Percentiles rank a stretch among this genome's conserved stretches.
Conservation (phyloP, 2,797 vertebrate genomes). For the Lepilemur ruficaudatus region DNA sequence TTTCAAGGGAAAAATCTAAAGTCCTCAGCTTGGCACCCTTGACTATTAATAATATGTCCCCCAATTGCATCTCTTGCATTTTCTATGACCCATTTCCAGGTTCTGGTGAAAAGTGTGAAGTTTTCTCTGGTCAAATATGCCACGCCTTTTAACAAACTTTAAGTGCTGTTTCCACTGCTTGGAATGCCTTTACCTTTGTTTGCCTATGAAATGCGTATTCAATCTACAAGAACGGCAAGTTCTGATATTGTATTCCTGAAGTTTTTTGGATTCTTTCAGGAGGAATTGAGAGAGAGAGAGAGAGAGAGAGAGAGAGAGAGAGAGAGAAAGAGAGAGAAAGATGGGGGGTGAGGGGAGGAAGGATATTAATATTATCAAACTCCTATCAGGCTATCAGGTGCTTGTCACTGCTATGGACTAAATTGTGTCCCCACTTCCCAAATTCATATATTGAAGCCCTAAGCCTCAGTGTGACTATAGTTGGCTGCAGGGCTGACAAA, state of each 20-base stretch:
- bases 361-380: background rate
- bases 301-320: background rate
- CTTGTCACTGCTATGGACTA: background rate
- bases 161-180: background rate
- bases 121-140: background rate
- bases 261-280: background rate
- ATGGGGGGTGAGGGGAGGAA: accelerated
- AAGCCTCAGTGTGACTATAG: background rate
- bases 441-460: background rate
- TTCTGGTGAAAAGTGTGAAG: background rate
- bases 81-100: background rate
- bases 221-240: background rate
- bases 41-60: background rate
- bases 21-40: background rate
- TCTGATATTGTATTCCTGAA: background rate
- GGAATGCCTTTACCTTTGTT: background rate
- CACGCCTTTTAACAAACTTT: background rate
- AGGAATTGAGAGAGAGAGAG: background rate
- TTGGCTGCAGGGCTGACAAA: background rate
- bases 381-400: background rate
- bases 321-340: background rate
- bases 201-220: background rate
- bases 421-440: too few species aligned
- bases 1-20: background rate
- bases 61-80: background rate